These are phyloP conservation scores for Eristalinus aeneus DNA, from an alignment of 2,888 invertebrate genomes.

Conservation along the genomic window DNA sequence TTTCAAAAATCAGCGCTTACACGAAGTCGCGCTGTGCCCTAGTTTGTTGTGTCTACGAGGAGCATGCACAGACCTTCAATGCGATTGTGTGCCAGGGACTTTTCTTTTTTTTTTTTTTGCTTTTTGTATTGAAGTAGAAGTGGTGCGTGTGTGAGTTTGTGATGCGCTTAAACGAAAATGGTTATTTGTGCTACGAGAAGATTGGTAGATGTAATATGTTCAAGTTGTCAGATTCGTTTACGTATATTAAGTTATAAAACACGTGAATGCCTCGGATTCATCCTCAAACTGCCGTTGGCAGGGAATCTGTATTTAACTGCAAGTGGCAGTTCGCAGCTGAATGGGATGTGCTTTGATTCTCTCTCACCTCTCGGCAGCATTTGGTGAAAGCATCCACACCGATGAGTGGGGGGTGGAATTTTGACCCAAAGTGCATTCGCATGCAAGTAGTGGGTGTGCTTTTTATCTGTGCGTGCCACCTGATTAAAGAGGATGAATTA, in stretches of 20 bases:
- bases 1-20: constrained; percentile 53
- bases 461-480: not conserved
- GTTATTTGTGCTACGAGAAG: constrained; percentile 44
- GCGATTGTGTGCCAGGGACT: not conserved
- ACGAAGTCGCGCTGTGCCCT: constrained; percentile 25
- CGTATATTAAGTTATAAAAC: constrained; percentile 47
- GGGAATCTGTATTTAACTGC: constrained; percentile 11
- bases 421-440: not conserved
- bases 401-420: not conserved
- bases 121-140: too few relatives aligned
- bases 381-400: not conserved
- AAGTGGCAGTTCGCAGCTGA: not conserved
- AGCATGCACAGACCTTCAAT: not conserved
- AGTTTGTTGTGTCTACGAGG: constrained; percentile 6
- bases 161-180: constrained; percentile 24
- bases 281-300: not conserved
- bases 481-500: not conserved
- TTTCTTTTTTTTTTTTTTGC: not conserved
- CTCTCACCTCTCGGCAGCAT: not conserved
- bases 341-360: not conserved
- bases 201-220: constrained; percentile 50
- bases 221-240: constrained; percentile 50
- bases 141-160: not conserved
- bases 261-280: constrained; percentile 8
- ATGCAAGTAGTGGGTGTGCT: not conserved